phyloP scores from a whole-genome alignment of 2,797 vertebrate genomes.

The Gymnothorax javanicus region DNA sequence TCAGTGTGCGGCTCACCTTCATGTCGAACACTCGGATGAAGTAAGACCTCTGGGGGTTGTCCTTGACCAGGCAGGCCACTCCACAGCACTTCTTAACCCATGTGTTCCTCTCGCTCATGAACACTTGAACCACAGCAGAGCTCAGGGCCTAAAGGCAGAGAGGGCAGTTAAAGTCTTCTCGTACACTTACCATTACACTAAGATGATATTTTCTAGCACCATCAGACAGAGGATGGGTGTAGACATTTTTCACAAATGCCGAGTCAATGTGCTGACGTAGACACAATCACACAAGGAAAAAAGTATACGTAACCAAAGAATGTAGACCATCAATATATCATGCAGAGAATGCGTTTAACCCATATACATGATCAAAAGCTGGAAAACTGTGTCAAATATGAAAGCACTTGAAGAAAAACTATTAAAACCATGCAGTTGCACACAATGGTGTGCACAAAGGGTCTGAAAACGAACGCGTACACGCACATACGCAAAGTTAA shows the following conservation, averaged over 20 bases:
- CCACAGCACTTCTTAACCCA: slow-evolving; percentile 96
- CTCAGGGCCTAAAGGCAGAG: slow-evolving; percentile 79
- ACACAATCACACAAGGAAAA: no score
- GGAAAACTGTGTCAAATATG: background rate
- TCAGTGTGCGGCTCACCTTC: slow-evolving; percentile 77
- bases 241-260: no score
- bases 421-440: no score
- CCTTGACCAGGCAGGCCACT: slow-evolving; percentile 95
- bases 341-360: background rate
- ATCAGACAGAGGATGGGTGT: background rate
- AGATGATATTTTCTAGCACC: background rate
- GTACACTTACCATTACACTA: background rate
- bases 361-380: background rate
- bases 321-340: no score
- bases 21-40: slow-evolving; percentile 96
- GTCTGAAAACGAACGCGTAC: no score
- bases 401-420: no score
- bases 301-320: no score
- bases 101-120: slow-evolving; percentile 82
- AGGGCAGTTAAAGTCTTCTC: background rate
- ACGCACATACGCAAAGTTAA: no score
- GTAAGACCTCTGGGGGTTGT: slow-evolving; percentile 98
- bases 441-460: background rate
- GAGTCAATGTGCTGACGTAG: no score
- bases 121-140: slow-evolving; percentile 94